A percentile compares a stretch with the other conserved stretches of the same genome.
phyloP scores from a whole-genome alignment of 2,113 vertebrate species.

The Morone chrysops region DNA sequence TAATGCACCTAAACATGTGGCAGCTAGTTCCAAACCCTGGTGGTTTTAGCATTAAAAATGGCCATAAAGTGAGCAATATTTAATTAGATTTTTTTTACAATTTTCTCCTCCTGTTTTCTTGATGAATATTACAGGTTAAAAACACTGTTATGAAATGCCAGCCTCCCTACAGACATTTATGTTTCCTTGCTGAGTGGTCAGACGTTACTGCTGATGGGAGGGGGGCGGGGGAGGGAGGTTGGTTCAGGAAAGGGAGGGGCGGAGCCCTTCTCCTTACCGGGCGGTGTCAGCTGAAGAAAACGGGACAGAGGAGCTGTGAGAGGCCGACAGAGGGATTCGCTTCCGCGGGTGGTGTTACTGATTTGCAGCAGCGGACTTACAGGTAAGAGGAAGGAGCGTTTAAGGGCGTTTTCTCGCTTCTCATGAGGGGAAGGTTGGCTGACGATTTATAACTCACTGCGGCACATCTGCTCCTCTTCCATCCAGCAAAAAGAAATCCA shows the following conservation, averaged over 20 bases:
- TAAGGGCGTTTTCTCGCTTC: slow-evolving; percentile 26
- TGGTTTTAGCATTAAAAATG: background rate
- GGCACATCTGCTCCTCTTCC: background rate
- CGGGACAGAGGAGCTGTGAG: slow-evolving; percentile 8
- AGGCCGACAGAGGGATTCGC: slow-evolving; percentile 20
- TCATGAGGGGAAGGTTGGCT: background rate
- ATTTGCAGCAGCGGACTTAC: slow-evolving; percentile 15
- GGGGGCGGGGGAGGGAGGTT: background rate
- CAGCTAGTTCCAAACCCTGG: background rate
- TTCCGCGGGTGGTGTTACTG: background rate
- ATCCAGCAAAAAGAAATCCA: background rate
- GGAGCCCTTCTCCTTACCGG: slow-evolving; percentile 31
- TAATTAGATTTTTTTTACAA: background rate
- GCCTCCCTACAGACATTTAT: background rate
- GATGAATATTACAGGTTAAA: too few relatives aligned
- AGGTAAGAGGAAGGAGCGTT: slow-evolving; percentile 61
- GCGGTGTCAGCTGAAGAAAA: slow-evolving; percentile 66
- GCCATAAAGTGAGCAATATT: background rate
- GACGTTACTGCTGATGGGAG: background rate
- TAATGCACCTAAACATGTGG: background rate
- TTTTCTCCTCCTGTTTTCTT: too few relatives aligned
- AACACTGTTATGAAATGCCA: background rate
- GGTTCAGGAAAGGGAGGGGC: slow-evolving; percentile 20
- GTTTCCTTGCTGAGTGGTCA: background rate
- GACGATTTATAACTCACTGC: background rate